Evolutionary conservation across 1,140 invertebrate species (phyloP).

Genomic region (Cepaea nemoralis): DNA sequence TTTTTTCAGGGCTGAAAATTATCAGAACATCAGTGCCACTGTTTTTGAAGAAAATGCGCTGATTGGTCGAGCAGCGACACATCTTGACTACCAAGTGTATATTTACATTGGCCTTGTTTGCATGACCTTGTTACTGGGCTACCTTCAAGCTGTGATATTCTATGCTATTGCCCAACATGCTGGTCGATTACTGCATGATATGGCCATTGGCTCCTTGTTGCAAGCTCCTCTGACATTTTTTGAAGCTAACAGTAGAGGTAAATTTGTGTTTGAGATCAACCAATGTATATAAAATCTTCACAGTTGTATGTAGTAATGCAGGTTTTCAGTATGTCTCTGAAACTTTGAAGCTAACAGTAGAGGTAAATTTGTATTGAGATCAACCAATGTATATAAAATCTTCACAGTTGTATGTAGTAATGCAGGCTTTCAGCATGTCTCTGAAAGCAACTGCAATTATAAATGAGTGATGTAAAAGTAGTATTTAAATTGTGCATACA

Average conservation of each 20-base stretch:
- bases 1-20: conserved; percentile 45
- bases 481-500: too few species aligned
- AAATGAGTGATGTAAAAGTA: too few species aligned
- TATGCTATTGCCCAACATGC: conserved; percentile 45
- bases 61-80: conserved; percentile 29
- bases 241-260: conserved; percentile 47
- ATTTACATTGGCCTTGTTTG: conserved; percentile 46
- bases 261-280: too few species aligned
- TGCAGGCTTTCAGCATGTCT: too few species aligned
- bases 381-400: too few species aligned
- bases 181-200: conserved; percentile 43
- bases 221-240: conserved; percentile 48
- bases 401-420: too few species aligned
- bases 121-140: conserved; percentile 42
- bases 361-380: too few species aligned
- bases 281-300: too few species aligned
- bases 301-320: too few species aligned
- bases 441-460: too few species aligned
- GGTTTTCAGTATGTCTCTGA: too few species aligned
- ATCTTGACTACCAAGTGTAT: conserved; percentile 44
- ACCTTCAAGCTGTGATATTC: conserved; percentile 47
- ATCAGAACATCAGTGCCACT: conserved; percentile 33
- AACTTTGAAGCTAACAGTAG: conserved; percentile 46
- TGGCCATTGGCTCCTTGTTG: conserved; percentile 45
- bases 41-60: conserved; percentile 27